Evolutionary conservation across 2,888 invertebrate genomes (phyloP), one percentile per base, ranked within the genome.

Genomic region (Blastobasis lacticolella): DNA sequence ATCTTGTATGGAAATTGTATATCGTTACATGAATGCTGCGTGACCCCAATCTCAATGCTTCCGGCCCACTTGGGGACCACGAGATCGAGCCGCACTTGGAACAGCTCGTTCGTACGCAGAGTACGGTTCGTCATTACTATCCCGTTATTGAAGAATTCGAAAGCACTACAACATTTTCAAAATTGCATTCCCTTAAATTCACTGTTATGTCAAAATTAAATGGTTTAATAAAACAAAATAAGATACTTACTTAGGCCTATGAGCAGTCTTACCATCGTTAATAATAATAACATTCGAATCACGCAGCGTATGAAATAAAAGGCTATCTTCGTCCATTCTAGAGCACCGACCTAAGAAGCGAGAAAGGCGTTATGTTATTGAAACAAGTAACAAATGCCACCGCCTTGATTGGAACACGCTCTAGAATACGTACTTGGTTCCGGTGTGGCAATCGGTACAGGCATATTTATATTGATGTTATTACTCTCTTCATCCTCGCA

Each of bases 41-140:
- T 98, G 54, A 97, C 95, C 59, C 96, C 96, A 78, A 96, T 94
- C 89, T 97, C 97, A 61, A 98, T 95, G 45, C 96, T 96, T 42
- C 97, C 97, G 40, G 97, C 96, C 97, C 97, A 97, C 80, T 97
- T 95, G 37, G 95, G 94, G 37, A 97, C 95, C 67, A 97, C 94
- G 68, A 95, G 92, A 73, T 97, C 97, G 52, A 98, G 88, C 50
- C 95, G 90, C 51, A 98, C 96, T 90, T 97, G 97, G 82, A 98
- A 98, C 67, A 97, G 81, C 83, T 98, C 98, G 67, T 96, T 95
- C 8, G 94, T 92, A 67, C 93, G 93, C 54, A 98, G 80, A 0
- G 95, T 94, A 46, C 98, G 90, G 59, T 94, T 93, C 1, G 97
- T 97, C 67, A 97, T 90, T 49, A 97, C 96, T 38, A 97, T 95